Percentiles rank a stretch among this genome's conserved stretches.
These are phyloP conservation scores for Sarcophilus harrisii DNA, from an alignment of 2,797 vertebrate genomes.

Conservation along the genomic window DNA sequence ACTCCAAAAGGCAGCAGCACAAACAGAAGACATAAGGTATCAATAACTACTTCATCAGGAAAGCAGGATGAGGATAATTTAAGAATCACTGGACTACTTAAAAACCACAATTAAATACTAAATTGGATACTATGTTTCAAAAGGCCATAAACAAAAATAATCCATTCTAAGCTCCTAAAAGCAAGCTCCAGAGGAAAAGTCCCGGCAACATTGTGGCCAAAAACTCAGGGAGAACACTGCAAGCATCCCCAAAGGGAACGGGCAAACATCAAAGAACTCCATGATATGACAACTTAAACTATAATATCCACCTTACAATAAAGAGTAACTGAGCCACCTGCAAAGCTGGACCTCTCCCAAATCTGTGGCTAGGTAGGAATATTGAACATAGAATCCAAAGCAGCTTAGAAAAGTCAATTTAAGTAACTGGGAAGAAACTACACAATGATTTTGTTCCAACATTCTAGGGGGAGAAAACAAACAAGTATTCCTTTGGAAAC, in stretches of 20 bases:
- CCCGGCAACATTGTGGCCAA: too few relatives aligned
- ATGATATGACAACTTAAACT: not conserved
- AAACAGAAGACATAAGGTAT: not conserved
- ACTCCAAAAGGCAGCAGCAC: not conserved
- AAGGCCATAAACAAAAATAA: not conserved
- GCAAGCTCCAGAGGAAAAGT: not conserved
- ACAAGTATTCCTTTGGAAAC: not conserved
- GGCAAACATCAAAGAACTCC: not conserved
- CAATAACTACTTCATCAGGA: not conserved
- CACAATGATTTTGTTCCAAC: not conserved
- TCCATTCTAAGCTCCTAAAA: not conserved
- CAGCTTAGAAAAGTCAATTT: not conserved
- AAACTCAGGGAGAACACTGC: too few relatives aligned
- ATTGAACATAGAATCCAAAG: not conserved
- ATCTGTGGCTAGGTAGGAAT: not conserved
- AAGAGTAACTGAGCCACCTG: not conserved
- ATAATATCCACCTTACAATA: not conserved
- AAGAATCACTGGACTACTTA: not conserved
- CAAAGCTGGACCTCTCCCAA: not conserved
- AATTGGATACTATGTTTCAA: not conserved
- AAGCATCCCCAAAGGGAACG: not conserved
- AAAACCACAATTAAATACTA: not conserved
- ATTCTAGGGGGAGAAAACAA: not conserved
- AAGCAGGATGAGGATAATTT: not conserved
- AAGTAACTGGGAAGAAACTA: not conserved